Percentiles rank a stretch among this genome's conserved stretches.
phyloP scores from a whole-genome alignment of 2,797 vertebrate species.

The Sorex maritimensis region DNA sequence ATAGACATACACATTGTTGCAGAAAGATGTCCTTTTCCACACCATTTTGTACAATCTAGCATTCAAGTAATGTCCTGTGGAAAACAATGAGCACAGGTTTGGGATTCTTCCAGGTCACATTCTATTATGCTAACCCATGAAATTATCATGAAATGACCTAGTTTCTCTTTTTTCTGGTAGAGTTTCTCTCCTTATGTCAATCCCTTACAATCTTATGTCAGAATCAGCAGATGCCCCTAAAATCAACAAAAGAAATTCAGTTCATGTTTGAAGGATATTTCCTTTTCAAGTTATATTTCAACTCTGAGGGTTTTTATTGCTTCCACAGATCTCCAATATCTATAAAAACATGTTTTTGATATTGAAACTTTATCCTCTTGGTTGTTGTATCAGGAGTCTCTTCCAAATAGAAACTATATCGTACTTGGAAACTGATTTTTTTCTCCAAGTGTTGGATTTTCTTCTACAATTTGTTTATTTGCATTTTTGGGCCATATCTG shows the following conservation, averaged over 20 bases:
- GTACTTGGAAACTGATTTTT: conserved; percentile 1
- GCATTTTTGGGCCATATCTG: too few relatives aligned
- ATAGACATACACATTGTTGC: background rate
- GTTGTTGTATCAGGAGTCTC: background rate
- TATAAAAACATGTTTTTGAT: background rate
- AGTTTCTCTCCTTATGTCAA: background rate
- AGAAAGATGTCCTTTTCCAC: background rate
- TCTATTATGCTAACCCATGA: background rate
- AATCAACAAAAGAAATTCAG: background rate
- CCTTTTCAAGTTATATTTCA: conserved; percentile 9
- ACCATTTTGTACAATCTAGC: too few relatives aligned
- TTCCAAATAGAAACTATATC: background rate
- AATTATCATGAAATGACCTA: background rate
- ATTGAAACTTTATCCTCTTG: background rate
- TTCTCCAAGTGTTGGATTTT: background rate
- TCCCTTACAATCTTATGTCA: background rate
- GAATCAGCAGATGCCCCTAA: background rate
- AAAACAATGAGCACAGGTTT: background rate
- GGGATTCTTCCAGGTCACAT: background rate
- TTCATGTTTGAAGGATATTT: background rate
- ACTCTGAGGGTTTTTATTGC: background rate
- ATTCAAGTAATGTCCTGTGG: background rate
- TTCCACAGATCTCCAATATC: background rate
- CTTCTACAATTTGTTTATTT: background rate
- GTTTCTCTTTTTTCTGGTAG: conserved; percentile 11